Evolutionary conservation across 2,113 vertebrate genomes (phyloP).

Genomic region (Argyrosomus japonicus): DNA sequence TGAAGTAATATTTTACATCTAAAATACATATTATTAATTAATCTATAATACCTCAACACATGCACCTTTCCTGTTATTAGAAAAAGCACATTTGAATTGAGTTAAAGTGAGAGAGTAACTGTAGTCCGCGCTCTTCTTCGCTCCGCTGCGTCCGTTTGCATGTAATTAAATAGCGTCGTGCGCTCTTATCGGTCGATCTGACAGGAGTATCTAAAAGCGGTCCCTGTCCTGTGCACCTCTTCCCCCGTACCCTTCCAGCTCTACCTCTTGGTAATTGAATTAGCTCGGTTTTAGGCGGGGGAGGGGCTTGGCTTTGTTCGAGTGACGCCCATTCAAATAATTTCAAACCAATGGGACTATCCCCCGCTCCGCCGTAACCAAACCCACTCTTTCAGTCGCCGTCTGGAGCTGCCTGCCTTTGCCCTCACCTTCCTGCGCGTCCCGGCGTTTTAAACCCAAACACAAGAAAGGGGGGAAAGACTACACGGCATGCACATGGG

Average conservation of each 20-base stretch:
- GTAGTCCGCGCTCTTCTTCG: slow-evolving; percentile 14
- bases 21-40: not conserved
- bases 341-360: slow-evolving; percentile 79
- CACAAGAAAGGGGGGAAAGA: slow-evolving; percentile 71
- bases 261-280: slow-evolving; percentile 89
- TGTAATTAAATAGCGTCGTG: slow-evolving; percentile 64
- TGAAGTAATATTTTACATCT: not conserved
- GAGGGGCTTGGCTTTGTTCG: slow-evolving; percentile 81
- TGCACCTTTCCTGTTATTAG: not conserved
- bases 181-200: slow-evolving; percentile 64
- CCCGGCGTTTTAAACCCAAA: slow-evolving; percentile 69
- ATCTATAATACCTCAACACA: not conserved
- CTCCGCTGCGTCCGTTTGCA: slow-evolving; percentile 54
- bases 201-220: slow-evolving; percentile 42
- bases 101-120: slow-evolving; percentile 38
- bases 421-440: slow-evolving; percentile 66
- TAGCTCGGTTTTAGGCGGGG: slow-evolving; percentile 86
- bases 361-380: slow-evolving; percentile 80
- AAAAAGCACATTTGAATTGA: slow-evolving; percentile 1
- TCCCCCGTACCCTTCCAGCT: slow-evolving; percentile 62
- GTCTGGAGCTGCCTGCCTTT: slow-evolving; percentile 75
- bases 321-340: slow-evolving; percentile 85
- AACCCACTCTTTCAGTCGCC: slow-evolving; percentile 81
- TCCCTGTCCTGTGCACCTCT: slow-evolving; percentile 63
- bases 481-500: slow-evolving; percentile 81